Evolutionary conservation across 2,797 vertebrate species (phyloP), one percentile per base, ranked within the genome.

Genomic region (Scolopax bukidnonensis): DNA sequence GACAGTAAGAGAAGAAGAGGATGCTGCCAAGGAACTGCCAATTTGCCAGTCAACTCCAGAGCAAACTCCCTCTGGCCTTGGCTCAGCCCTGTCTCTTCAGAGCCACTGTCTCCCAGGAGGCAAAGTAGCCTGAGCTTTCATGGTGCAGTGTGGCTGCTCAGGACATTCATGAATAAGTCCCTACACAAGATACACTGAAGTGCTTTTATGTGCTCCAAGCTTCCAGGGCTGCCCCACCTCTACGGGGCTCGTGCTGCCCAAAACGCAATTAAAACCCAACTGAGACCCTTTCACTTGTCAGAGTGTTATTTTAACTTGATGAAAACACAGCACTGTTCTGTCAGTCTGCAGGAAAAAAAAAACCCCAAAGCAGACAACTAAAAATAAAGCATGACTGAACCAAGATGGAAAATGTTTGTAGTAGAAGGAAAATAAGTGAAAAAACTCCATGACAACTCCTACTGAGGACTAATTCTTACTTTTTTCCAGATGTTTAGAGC

Each of bases 401-500:
- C 75, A 73, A 94, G 85, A 82, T 16, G 96, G 96, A 96, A 97
- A 97, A 96, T 95, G 84, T 92, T 95, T 57, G 84, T 51, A 95
- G 85, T 75, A 95, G 78, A 89, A 93, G 95, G 89, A 93, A 97
- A 96, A 87, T 67, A 54, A 94, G 77, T 33, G 80, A 93, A 93
- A 81, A 61, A 96, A 95, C 68, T 90, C 89, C 87, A 84, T 79
- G 91, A 96, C 90, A 94, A 84, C 89, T 96, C 92, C 81, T 23
- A 89, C 50, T 74, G 79, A 92, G 61, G 82, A 87, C 89, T 82
- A 87, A 78, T 93, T 89, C 89, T 95, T 97, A 84, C 95, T 91
- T 93, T 97, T 97, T 98, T 97, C 97, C 98, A 98, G 97, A 98
- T 97, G 97, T 94, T 93, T 91, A 94, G 69, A 92, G 87, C 93